Evolutionary conservation across 2,797 vertebrate genomes (phyloP).

Genomic region (Gastrophryne carolinensis): DNA sequence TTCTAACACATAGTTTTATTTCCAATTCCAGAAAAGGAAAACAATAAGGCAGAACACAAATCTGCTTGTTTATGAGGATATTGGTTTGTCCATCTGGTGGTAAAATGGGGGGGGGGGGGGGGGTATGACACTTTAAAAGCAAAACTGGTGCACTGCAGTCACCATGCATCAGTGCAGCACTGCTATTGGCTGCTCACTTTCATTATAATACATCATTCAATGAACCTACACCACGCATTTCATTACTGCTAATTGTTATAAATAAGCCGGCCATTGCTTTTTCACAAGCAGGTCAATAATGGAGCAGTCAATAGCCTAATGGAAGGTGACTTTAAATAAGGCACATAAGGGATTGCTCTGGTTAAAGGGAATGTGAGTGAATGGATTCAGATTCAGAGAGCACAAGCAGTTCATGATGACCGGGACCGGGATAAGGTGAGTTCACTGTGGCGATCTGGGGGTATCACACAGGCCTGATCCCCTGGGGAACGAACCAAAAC

Average conservation of each 20-base stretch:
- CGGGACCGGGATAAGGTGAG: too few species aligned
- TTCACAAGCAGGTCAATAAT: conserved; percentile 34
- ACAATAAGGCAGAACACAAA: too few species aligned
- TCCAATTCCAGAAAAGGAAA: too few species aligned
- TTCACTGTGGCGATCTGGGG: too few species aligned
- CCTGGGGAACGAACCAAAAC: too few species aligned
- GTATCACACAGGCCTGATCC: too few species aligned
- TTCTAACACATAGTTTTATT: too few species aligned
- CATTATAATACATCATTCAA: conserved; percentile 32
- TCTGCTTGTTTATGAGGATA: background rate
- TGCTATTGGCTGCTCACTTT: background rate
- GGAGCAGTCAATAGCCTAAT: conserved; percentile 44
- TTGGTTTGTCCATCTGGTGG: background rate
- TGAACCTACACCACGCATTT: conserved; percentile 6
- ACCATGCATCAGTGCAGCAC: background rate
- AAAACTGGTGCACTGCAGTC: background rate
- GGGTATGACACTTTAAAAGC: background rate
- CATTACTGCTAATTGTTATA: conserved; percentile 40
- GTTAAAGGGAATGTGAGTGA: conserved; percentile 4
- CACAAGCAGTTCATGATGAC: background rate
- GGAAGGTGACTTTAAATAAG: conserved; percentile 16
- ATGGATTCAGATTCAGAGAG: conserved; percentile 6
- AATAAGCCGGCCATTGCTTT: conserved; percentile 37
- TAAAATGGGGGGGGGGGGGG: background rate
- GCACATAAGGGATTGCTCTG: conserved; percentile 21